Evolutionary conservation across 2,113 vertebrate genomes (phyloP).

Genomic region (Zosterops borbonicus): DNA sequence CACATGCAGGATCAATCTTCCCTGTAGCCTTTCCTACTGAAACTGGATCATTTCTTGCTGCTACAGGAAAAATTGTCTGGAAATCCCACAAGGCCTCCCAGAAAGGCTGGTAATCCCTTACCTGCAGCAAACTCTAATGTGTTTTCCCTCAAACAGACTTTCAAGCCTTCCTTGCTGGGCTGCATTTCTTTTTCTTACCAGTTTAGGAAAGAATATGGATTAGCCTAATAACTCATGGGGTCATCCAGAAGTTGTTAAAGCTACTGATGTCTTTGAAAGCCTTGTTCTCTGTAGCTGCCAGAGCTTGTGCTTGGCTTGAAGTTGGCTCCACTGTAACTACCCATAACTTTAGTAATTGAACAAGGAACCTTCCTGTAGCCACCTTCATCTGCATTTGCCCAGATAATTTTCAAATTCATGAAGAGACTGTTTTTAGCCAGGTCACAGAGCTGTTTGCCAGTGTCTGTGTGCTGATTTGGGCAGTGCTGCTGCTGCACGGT

Average conservation of each 20-base stretch:
- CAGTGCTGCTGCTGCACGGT: background rate
- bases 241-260: background rate
- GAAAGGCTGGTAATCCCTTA: constrained; percentile 15
- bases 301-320: background rate
- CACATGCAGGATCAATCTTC: background rate
- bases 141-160: background rate
- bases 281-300: background rate
- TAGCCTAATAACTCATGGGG: background rate
- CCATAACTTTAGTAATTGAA: background rate
- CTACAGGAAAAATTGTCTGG: background rate
- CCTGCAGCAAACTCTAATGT: background rate
- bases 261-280: background rate
- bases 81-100: background rate
- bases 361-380: fast-evolving
- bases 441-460: background rate
- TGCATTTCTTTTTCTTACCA: background rate
- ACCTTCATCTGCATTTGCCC: background rate
- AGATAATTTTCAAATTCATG: background rate
- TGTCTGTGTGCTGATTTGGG: background rate
- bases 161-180: background rate
- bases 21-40: background rate
- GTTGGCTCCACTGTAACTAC: background rate
- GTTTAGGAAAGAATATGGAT: background rate
- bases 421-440: background rate
- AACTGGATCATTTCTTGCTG: constrained; percentile 13